Base-by-base conservation (phyloP, 2,888 invertebrate genomes). In the Andrena flavipes region DNA sequence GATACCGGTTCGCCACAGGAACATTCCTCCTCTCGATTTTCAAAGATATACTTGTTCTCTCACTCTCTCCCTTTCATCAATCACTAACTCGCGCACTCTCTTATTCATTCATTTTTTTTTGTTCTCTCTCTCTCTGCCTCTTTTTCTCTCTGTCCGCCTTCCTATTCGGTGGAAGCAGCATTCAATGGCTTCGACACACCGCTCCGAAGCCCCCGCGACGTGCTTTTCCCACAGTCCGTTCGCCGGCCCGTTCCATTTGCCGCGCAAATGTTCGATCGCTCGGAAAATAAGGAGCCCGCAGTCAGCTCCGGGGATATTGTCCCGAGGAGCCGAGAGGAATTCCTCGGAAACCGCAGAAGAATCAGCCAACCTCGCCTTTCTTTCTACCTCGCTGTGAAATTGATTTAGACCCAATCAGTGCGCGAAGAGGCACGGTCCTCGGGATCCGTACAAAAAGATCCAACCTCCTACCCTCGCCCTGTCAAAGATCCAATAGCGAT, bases 151-250 rank as follows among this genome's bases (percentile, higher is more conserved):
- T 26, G 23, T 13, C 23, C 23, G 20, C 26, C 26, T 56, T 26
- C 56, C 56, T 56, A 23, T 26, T 26, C 42, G 42, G 42, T 42
- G 42, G 42, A 42, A 42, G 56, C 23, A 13, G 23, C 59, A 86
- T 86, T 86, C 84, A 86, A 87, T 84, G 88, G 87, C 87, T 87
- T 87, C 88, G 80, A 54, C 75, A 67, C 86, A 84, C 86, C 80
- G 78, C 71, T 70, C 74, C 76, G 73, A 87, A 84, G 81, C 84
- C 80, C 56, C 74, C 68, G 70, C 70, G 64, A 62, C 67, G 76
- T 42, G 33, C 67, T 75, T 87, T 87, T 87, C 87, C 87, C 87
- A 87, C 87, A 87, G 83, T 84, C 80, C 48, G 70, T 68, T 74
- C 56, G 23, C 23, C 56, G 29, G 63, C 29, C 62, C 78, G 87